Percentiles rank a stretch among this genome's conserved stretches.
Conservation (phyloP, 2,797 vertebrate species). For the Podarcis lilfordi region DNA sequence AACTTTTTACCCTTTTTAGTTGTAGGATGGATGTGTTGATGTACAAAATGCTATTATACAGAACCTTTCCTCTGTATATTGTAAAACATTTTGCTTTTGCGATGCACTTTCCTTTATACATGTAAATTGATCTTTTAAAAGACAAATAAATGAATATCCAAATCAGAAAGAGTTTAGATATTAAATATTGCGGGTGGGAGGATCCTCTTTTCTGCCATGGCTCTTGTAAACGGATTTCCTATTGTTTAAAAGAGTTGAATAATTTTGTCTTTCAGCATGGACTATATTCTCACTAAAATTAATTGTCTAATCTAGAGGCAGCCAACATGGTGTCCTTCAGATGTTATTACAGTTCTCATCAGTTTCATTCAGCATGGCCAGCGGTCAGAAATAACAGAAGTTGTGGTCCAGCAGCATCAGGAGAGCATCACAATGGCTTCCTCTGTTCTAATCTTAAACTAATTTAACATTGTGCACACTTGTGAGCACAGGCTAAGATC, state of each 20-base stretch:
- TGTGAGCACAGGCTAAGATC: background rate
- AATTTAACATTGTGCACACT: background rate
- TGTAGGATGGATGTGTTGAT: background rate
- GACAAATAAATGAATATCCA: too few species aligned
- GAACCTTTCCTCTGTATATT: background rate
- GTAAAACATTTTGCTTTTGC: background rate
- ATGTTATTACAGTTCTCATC: too few species aligned
- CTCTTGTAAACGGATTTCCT: background rate
- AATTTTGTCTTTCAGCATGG: background rate
- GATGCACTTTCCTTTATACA: background rate
- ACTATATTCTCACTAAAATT: background rate
- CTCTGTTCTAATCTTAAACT: background rate
- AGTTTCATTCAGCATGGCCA: too few species aligned
- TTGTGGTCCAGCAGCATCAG: too few species aligned
- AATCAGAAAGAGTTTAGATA: background rate
- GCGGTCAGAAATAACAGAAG: too few species aligned
- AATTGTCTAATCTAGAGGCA: background rate
- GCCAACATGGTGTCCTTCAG: too few species aligned
- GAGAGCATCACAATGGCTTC: too few species aligned
- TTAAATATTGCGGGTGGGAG: background rate
- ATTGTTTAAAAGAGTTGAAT: background rate
- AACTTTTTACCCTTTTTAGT: background rate
- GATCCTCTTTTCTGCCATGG: background rate
- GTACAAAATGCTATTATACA: background rate
- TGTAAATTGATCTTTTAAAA: background rate